Base-by-base conservation (phyloP, 1,140 invertebrate species). In the Latrodectus geometricus region DNA sequence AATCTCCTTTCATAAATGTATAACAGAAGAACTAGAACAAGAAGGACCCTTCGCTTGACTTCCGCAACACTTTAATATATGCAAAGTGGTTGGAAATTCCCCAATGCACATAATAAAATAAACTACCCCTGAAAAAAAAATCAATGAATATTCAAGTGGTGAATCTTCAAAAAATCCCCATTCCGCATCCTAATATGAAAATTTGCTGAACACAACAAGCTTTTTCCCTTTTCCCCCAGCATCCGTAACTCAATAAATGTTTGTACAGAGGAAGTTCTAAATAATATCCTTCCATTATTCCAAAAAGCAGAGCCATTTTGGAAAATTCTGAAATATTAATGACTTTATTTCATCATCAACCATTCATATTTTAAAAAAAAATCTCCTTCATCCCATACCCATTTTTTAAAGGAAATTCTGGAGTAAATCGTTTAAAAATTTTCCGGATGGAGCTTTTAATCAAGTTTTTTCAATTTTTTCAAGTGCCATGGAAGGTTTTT, bases 311-410 rank as follows among this genome's bases (percentile, higher is more conserved):
- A 49, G 66, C 78, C 78, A 23, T 72, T 80, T 61, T 11, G 2
- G 54, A 61, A 61, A 61, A 17, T 61, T 61, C 35, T 80, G 78
- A 80, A 80, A 70, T 80, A 80, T 80, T 80, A 80, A 80, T 80
- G 78, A 70, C 48, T 69, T 23, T 54, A 54, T 70, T 72, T 50
- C 15, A 54, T 70, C 68, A 20, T 9, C 65, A 70, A 11, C 12
- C 17, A 21, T 50, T 12, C 78, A 54, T 61, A 70, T 80, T 80
- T 80, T 14, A 80, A 80, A 70, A 80, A 70, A n/a, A n/a, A n/a
- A n/a, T n/a, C 9, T 15, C 14, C 14, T 49, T 50, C 23, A 8
- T 12, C 35, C n/a, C 11, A 20, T 11, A 21, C 20, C 21, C 21
- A 69, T 21, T 21, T 69, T 69, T 69, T n/a, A 20, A 9, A 9